Percentiles rank a stretch among this genome's conserved stretches.
phyloP scores from a whole-genome alignment of 2,113 vertebrate species.

The Philantomba maxwellii region DNA sequence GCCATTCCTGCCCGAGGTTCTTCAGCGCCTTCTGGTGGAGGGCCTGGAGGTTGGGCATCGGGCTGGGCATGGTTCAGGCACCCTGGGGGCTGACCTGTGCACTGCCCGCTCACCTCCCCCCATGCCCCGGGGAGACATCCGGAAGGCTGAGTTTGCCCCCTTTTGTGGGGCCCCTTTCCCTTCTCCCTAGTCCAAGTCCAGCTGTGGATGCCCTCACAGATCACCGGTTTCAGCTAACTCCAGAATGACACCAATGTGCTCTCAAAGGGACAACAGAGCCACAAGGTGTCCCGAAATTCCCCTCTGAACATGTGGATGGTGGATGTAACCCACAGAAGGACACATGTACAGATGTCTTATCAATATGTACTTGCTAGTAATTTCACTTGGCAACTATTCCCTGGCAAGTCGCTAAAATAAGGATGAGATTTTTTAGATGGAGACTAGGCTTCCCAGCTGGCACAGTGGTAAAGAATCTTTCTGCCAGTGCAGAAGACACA shows the following conservation, averaged over 20 bases:
- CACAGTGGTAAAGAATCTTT: neutral
- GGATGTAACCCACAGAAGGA: fast-evolving
- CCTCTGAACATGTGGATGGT: neutral
- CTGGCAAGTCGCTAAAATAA: neutral
- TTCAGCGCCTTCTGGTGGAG: fast-evolving
- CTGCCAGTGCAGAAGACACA: neutral
- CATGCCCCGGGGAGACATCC: neutral
- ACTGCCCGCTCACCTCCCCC: fast-evolving
- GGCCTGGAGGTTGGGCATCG: fast-evolving
- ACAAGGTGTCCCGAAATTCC: fast-evolving
- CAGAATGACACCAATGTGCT: neutral
- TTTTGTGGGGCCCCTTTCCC: fast-evolving
- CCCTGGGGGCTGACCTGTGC: neutral
- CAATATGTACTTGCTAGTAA: fast-evolving
- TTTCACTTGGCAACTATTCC: neutral
- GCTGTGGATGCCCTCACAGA: no score
- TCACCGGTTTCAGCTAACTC: neutral
- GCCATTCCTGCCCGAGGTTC: no score
- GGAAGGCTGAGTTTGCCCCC: neutral
- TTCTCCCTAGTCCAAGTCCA: fast-evolving
- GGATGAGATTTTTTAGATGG: neutral
- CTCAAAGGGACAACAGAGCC: neutral
- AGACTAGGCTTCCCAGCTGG: neutral
- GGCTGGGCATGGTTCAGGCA: neutral
- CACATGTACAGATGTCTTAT: neutral